phyloP scores from a whole-genome alignment of 1,140 invertebrate genomes.

The Meloidogyne exigua region DNA sequence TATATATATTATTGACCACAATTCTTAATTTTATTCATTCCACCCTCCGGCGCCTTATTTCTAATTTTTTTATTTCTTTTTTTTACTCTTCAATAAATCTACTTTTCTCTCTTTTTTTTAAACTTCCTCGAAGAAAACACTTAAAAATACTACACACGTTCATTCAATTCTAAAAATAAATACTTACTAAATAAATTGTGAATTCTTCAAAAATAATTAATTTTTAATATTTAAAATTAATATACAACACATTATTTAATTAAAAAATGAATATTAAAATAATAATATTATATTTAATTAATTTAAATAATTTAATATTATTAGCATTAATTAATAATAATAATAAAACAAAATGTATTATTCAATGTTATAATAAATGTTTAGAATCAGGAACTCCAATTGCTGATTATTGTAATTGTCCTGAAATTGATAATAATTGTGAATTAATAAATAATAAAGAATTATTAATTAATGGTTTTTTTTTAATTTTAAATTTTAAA shows the following conservation, averaged over 20 bases:
- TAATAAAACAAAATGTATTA: slow-evolving; percentile 38
- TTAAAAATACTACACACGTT: no score
- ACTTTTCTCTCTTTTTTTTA: not conserved
- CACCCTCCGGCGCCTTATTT: not conserved
- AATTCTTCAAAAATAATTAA: no score
- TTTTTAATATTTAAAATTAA: no score
- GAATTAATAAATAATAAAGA: slow-evolving; percentile 46
- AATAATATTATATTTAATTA: not conserved
- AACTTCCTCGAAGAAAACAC: no score
- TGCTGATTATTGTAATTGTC: slow-evolving; percentile 55
- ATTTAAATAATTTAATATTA: not conserved
- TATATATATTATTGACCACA: not conserved
- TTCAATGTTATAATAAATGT: slow-evolving; percentile 54
- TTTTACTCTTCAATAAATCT: not conserved
- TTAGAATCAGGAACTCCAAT: slow-evolving; percentile 47
- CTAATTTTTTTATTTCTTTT: not conserved
- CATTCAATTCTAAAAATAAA: no score
- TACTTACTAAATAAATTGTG: no score
- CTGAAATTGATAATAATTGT: slow-evolving; percentile 41
- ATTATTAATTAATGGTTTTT: slow-evolving; percentile 36
- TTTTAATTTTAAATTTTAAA: not conserved
- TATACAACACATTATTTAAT: no score
- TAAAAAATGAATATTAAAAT: not conserved
- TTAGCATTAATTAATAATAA: slow-evolving; percentile 22
- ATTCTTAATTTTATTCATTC: not conserved